A percentile compares a stretch with the other conserved stretches of the same genome.
phyloP scores from a whole-genome alignment of 2,797 vertebrate species.

The Rhinoraja longicauda region DNA sequence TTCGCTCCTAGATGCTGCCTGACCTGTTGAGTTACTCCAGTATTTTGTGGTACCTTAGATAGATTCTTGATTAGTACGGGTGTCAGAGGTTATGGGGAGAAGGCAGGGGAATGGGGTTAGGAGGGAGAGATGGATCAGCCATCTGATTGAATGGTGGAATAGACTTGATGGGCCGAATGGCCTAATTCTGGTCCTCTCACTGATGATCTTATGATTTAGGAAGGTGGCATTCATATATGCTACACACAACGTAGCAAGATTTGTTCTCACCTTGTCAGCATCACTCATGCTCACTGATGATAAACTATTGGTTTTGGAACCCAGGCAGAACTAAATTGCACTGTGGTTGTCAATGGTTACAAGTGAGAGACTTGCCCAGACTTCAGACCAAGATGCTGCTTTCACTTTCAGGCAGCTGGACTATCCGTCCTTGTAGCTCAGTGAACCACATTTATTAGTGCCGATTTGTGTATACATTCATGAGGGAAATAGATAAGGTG shows the following conservation, averaged over 20 bases:
- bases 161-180: no score
- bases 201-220: neutral
- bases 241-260: neutral
- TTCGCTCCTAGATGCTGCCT: no score
- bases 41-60: no score
- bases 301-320: neutral
- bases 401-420: neutral
- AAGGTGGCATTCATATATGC: neutral
- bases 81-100: no score
- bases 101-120: no score
- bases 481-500: no score
- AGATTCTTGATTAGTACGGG: no score
- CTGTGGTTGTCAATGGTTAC: neutral
- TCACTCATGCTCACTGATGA: neutral
- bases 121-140: no score
- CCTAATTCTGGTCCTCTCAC: no score
- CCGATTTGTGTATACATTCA: no score
- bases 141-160: no score
- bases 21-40: no score
- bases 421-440: neutral
- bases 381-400: neutral
- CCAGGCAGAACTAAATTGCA: neutral
- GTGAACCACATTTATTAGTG: neutral
- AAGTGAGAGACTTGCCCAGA: neutral
- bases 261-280: neutral